These are phyloP conservation scores for Mormyrus hasselquistii DNA, from an alignment of 2,797 vertebrate genomes.

Conservation along the genomic window DNA sequence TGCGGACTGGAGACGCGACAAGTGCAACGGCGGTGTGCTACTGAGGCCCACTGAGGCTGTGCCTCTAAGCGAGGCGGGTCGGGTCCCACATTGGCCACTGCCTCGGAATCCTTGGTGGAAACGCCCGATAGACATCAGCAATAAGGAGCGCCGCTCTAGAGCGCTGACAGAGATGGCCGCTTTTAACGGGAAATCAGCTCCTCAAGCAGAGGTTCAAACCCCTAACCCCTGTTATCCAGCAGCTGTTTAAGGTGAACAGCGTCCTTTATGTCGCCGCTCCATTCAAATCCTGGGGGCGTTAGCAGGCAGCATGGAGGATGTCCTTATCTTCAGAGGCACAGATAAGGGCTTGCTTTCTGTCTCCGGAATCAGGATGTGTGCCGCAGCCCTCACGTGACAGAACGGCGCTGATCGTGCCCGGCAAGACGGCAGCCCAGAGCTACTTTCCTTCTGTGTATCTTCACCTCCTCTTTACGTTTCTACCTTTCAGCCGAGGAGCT, in stretches of 20 bases:
- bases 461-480: conserved; percentile 30
- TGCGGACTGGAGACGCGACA: too few species aligned
- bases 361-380: conserved; percentile 36
- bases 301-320: conserved; percentile 24
- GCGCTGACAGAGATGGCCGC: neutral
- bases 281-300: conserved; percentile 32
- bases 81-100: neutral
- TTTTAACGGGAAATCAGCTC: conserved; percentile 27
- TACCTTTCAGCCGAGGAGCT: conserved; percentile 20
- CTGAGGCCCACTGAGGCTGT: neutral
- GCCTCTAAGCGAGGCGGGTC: neutral
- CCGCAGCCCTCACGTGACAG: conserved; percentile 14
- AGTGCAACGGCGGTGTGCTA: too few species aligned
- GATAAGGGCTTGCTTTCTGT: conserved; percentile 55
- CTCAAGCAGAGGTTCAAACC: conserved; percentile 23
- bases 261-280: conserved; percentile 8
- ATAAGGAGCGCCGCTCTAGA: neutral
- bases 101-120: neutral
- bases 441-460: conserved; percentile 26
- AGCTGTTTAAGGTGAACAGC: conserved; percentile 24
- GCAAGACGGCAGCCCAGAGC: conserved; percentile 26
- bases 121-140: neutral
- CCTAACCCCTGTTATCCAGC: conserved; percentile 23
- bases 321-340: conserved; percentile 58
- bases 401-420: conserved; percentile 37